Percentiles rank a stretch among this genome's conserved stretches.
These are phyloP conservation scores for Myrmecophaga tridactyla DNA, from an alignment of 2,113 vertebrate species.

Conservation along the genomic window DNA sequence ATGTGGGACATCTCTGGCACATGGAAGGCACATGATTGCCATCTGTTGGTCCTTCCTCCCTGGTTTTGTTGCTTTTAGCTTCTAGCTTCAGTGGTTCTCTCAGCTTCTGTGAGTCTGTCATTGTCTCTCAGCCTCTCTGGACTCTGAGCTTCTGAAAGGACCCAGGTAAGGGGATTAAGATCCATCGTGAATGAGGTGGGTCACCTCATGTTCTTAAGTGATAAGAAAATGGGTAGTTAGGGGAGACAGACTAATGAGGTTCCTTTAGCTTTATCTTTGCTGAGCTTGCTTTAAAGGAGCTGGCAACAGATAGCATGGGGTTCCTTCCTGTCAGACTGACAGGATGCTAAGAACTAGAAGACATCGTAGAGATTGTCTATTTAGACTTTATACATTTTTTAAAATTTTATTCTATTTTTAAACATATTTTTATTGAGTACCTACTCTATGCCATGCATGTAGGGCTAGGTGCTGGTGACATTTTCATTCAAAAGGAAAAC, in stretches of 20 bases:
- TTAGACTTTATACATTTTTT: neutral
- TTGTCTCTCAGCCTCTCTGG: no score
- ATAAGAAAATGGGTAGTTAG: neutral
- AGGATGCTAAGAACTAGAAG: neutral
- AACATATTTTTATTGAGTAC: neutral
- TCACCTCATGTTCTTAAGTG: conserved; percentile 3
- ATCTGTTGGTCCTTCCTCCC: no score
- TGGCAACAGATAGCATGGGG: neutral
- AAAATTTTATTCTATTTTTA: neutral
- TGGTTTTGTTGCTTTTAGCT: no score
- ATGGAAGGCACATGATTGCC: no score
- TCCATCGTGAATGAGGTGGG: no score
- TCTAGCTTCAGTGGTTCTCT: no score
- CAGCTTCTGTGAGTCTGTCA: neutral
- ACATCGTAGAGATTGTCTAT: neutral
- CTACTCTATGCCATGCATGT: neutral
- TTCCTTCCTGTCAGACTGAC: neutral
- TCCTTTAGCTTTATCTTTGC: conserved; percentile 32
- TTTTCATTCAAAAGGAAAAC: neutral
- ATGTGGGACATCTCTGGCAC: no score
- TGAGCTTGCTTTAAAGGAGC: neutral
- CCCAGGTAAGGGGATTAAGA: no score
- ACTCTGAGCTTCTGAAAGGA: no score
- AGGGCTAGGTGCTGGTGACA: neutral
- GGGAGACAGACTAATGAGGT: neutral